Conservation (phyloP, 2,888 invertebrate genomes). For the Rhamphomyia laevipes region DNA sequence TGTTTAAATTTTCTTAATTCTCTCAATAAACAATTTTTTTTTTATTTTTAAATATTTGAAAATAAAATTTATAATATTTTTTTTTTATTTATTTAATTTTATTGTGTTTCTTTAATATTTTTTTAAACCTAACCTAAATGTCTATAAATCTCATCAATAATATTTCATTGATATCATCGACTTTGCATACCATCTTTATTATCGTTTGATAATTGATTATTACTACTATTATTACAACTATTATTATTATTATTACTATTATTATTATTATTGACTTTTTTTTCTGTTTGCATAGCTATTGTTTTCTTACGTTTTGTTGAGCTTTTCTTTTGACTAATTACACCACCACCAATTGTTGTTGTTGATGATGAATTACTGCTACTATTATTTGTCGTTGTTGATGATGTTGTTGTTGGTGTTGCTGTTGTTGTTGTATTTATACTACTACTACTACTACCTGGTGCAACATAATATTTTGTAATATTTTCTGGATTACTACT, state of each 20-base stretch:
- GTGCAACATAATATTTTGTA: slow-evolving; percentile 6
- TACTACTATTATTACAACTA: neutral
- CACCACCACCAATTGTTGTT: slow-evolving; percentile 3
- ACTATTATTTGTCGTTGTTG: slow-evolving; percentile 2
- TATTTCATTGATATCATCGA: slow-evolving; percentile 3
- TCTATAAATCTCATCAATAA: slow-evolving; percentile 1
- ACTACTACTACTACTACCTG: slow-evolving; percentile 9
- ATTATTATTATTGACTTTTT: slow-evolving; percentile 10
- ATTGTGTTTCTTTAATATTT: neutral
- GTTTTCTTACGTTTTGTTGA: slow-evolving; percentile 16
- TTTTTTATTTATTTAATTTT: neutral
- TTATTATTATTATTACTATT: neutral
- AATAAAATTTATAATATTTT: neutral
- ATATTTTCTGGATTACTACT: neutral
- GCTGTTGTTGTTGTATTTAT: slow-evolving; percentile 16
- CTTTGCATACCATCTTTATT: slow-evolving; percentile 2
- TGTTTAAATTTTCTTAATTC: too few species aligned
- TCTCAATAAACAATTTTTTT: neutral
- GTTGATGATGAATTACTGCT: slow-evolving; percentile 10
- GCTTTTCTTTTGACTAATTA: slow-evolving; percentile 14
- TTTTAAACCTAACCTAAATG: neutral
- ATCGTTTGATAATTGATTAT: neutral
- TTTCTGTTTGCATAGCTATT: slow-evolving; percentile 14
- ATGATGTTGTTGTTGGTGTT: slow-evolving; percentile 16
- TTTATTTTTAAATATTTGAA: neutral